Evolutionary conservation across 1,140 invertebrate genomes (phyloP), one percentile per base, ranked within the genome.

Genomic region (Philotrypesis tridentata): DNA sequence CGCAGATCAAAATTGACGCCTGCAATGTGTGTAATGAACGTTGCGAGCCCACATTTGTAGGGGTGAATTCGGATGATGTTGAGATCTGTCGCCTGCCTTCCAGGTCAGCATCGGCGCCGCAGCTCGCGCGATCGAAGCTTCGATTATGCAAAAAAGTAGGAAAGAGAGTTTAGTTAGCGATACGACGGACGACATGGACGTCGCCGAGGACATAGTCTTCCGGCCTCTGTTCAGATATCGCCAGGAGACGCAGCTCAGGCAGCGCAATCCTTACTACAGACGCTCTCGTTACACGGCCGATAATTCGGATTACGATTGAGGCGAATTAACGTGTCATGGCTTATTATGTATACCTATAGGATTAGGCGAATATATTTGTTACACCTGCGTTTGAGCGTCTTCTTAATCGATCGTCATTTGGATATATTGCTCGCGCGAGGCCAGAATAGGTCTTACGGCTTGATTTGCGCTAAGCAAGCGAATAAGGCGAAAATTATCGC

Each of bases 151-250:
- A 0, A 55, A 5, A 70, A 17, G 5, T 5, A 25, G 5, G 5
- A 79, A 70, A 9, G 43, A 21, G 29, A 79, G 5, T 79, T 63
- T 29, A 29, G 27, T 27, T 12, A 7, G 43, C 4, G 37, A 67
- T 29, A 27, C 63, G 14, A 7, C 27, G 1, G 85, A 86, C n/a
- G 88, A 91, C 70, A 88, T 91, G 90, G 89, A 90, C 14, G 87
- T 88, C 11, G 90, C 90, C 2, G 90, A 90, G 70, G 89, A 91
- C 65, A 91, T 91, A 9, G 86, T 91, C 25, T 91, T 91, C 76
- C 87, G 90, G 12, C 90, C 90, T 1, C 84, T 91, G 25, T 91
- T 91, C 43, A 88, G 86, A 73, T 90, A 89, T 48, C 88, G 90
- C 8, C 89, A 92, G 63, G 87, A 90, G 76, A 74, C 85, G 9